Evolutionary conservation across 2,888 invertebrate genomes (phyloP).

Genomic region (Leptinotarsa rubiginosa): DNA sequence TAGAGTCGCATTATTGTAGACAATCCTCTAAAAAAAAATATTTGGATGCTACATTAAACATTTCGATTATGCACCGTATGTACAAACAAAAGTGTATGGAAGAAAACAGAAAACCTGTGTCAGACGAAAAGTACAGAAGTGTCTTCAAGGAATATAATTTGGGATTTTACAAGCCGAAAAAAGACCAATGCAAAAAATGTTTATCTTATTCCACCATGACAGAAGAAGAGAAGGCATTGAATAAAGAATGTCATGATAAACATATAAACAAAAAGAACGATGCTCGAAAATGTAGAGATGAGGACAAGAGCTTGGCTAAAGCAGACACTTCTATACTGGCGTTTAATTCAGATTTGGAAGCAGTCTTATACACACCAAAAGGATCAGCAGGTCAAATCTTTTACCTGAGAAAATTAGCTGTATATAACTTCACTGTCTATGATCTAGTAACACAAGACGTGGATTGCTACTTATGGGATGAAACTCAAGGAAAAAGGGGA

Average conservation of each 20-base stretch:
- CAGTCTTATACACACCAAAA: no score
- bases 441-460: constrained; percentile 48
- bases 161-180: constrained; percentile 45
- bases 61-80: constrained; percentile 42
- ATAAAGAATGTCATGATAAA: no score
- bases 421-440: not conserved
- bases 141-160: constrained; percentile 49
- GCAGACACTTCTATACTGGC: no score
- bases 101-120: constrained; percentile 37
- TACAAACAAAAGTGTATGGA: constrained; percentile 40
- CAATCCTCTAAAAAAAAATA: constrained; percentile 22
- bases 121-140: constrained; percentile 31
- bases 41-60: constrained; percentile 42
- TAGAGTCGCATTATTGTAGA: constrained; percentile 52
- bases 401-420: no score
- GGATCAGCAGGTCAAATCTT: no score
- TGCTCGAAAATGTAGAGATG: constrained; percentile 44
- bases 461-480: constrained; percentile 50
- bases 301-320: constrained; percentile 47
- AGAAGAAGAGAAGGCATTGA: no score
- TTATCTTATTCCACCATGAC: no score
- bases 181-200: no score
- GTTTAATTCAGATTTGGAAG: no score
- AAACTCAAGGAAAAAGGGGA: constrained; percentile 55
- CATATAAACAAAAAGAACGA: no score